Evolutionary conservation across 2,797 vertebrate species (phyloP), one percentile per base, ranked within the genome.

Genomic region (Hyperoplus immaculatus): DNA sequence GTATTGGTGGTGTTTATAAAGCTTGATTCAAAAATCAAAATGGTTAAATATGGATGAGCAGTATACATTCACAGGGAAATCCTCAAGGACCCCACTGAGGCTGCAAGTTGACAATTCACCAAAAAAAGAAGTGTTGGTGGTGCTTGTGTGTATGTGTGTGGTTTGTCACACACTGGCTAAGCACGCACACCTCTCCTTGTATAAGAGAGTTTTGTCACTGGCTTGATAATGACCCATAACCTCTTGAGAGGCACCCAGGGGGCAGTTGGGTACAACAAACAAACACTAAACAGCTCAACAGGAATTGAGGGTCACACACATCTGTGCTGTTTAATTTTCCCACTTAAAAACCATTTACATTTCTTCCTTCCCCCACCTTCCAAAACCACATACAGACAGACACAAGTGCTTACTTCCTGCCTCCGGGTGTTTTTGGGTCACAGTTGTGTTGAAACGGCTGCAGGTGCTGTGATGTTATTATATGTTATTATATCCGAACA

Each of bases 151-250:
- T 11, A 54, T 29, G 75, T 75, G 85, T 85, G 88, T 66, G 69
- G 74, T 82, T 87, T 81, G 78, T 87, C 89, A 83, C 84, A 73
- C 74, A 18, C 69, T 77, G 69, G 63, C 75, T 74, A 78, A 82
- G 75, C 78, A 81, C 45, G 49, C 74, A 84, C 86, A 89, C 83
- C 74, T 88, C 81, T 81, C 18, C 55, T 60, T 62, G 79, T 71
- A 47, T 75, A 79, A 60, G 68, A 84, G 78, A 72, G 53, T 81
- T 84, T 92, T 91, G 85, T 86, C 94, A 92, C 87, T 0, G 21
- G 60, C 86, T 81, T 89, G 90, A 92, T 93, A 95, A 95, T 95
- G 90, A 94, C 90, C 86, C 72, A 78, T 86, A 89, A 88, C 91
- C 89, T 86, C 75, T 82, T 74, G 83, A 70, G 87, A 86, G 75